phyloP scores from a whole-genome alignment of 2,113 vertebrate species.

The Thryonomys swinderianus region DNA sequence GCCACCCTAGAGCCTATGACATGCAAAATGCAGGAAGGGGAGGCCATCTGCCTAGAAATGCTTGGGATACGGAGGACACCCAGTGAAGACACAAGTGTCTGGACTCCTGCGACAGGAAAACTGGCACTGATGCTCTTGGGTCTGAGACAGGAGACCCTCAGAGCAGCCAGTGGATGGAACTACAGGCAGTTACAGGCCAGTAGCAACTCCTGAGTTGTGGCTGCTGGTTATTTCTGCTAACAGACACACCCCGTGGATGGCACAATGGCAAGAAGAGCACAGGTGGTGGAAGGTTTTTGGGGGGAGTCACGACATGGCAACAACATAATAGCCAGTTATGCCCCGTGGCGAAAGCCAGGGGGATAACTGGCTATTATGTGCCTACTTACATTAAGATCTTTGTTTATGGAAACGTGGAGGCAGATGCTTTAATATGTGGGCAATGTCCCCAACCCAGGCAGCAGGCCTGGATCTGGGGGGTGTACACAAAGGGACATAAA shows the following conservation, averaged over 20 bases:
- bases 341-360: too few species aligned
- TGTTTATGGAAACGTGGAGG: background rate
- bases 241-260: background rate
- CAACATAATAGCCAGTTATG: too few species aligned
- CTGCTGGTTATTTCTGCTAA: background rate
- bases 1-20: background rate
- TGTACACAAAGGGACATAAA: background rate
- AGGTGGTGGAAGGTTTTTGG: background rate
- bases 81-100: too few species aligned
- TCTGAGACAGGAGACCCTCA: background rate
- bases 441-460: too few species aligned
- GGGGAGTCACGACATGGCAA: background rate
- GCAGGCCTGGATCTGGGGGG: background rate
- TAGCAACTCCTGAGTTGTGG: background rate
- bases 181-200: too few species aligned
- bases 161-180: background rate
- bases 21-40: background rate
- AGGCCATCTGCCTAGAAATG: background rate
- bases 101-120: background rate
- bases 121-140: too few species aligned
- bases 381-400: background rate
- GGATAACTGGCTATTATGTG: too few species aligned
- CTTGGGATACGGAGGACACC: background rate
- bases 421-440: background rate
- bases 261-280: background rate